A percentile compares a stretch with the other conserved stretches of the same genome.
phyloP scores from a whole-genome alignment of 2,113 vertebrate species.

The Meriones unguiculatus region DNA sequence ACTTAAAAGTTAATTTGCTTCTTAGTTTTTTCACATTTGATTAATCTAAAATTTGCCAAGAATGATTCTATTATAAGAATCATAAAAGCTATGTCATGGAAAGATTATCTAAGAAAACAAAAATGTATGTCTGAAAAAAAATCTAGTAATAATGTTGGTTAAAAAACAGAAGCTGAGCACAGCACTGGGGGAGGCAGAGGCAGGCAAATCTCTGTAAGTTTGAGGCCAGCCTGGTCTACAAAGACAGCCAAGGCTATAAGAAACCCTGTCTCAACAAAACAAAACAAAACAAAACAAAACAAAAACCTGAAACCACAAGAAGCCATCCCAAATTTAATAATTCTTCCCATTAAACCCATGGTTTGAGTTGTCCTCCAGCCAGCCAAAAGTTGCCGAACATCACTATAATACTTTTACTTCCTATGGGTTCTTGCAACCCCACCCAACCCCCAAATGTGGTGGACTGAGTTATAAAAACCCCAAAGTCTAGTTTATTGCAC shows the following conservation, averaged over 20 bases:
- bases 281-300: no score
- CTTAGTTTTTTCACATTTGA: neutral
- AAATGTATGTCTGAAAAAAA: conserved; percentile 63
- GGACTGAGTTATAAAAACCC: conserved; percentile 54
- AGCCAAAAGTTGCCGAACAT: conserved; percentile 82
- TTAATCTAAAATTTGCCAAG: conserved; percentile 56
- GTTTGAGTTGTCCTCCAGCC: conserved; percentile 87
- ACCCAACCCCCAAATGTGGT: conserved; percentile 45
- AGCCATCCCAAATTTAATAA: conserved; percentile 89
- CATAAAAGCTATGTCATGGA: neutral
- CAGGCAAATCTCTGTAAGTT: no score
- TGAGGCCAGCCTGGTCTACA: no score
- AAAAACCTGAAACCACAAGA: conserved; percentile 86
- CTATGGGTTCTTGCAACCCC: conserved; percentile 67
- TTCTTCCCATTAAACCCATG: conserved; percentile 86
- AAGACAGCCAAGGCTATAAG: no score
- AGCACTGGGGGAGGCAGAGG: no score
- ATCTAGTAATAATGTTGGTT: conserved; percentile 21
- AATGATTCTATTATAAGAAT: conserved; percentile 35
- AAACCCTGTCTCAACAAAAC: no score
- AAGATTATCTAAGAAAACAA: conserved; percentile 47
- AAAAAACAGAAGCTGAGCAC: no score
- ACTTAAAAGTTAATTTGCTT: conserved; percentile 55
- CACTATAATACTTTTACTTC: conserved; percentile 79
- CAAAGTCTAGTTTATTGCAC: conserved; percentile 41